Conservation (phyloP, 2,888 invertebrate species). For the Megaustenia siamemsis region DNA sequence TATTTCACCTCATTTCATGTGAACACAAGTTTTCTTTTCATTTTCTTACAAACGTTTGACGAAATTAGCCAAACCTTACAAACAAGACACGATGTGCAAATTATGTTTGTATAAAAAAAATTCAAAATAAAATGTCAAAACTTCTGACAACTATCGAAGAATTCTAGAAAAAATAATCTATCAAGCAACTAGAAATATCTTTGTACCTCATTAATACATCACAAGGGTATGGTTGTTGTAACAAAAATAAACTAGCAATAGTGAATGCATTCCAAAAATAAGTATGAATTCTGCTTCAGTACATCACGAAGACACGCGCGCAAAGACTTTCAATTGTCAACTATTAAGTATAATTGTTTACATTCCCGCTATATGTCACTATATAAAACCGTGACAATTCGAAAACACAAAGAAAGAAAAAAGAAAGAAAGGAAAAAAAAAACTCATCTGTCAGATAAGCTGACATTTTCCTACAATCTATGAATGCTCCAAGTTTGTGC, state of each 20-base stretch:
- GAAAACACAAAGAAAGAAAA: neutral
- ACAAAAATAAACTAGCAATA: constrained; percentile 16
- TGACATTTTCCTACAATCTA: neutral
- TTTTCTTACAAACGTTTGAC: neutral
- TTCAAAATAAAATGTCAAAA: neutral
- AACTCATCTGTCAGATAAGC: neutral
- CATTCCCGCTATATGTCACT: neutral
- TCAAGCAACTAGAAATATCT: constrained; percentile 7
- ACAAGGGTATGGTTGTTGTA: neutral
- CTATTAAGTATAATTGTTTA: constrained; percentile 7
- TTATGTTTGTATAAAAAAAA: neutral
- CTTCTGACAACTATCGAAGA: neutral
- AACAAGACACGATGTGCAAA: neutral
- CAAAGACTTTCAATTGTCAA: neutral
- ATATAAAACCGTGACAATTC: neutral
- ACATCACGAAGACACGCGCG: constrained; percentile 17
- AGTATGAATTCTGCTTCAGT: neutral
- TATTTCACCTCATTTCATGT: too few species aligned
- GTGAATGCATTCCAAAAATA: neutral
- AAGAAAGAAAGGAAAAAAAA: too few species aligned
- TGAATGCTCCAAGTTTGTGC: neutral
- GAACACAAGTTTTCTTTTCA: too few species aligned
- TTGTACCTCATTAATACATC: neutral
- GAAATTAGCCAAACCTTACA: neutral
- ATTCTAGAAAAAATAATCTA: neutral